Evolutionary conservation across 1,140 invertebrate genomes (phyloP), one percentile per base, ranked within the genome.

Genomic region (Lineus longissimus): DNA sequence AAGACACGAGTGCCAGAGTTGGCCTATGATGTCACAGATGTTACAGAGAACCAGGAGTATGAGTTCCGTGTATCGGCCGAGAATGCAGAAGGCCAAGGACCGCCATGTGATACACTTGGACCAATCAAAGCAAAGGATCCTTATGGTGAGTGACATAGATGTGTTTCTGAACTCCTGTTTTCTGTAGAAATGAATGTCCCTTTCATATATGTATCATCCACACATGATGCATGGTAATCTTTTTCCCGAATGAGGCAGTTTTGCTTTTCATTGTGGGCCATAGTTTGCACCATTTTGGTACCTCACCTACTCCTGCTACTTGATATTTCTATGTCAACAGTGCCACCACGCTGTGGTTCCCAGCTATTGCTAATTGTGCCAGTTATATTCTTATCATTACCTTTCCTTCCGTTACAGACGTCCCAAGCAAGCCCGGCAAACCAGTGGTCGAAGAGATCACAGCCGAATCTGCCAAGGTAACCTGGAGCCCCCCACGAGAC

Each of bases 41-140:
- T 72, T 25, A 61, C 54, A 36, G 61, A 68, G 30, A 67, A 68
- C 45, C 31, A 41, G 59, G 65, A 66, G 30, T 73, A 68, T 58
- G 69, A 71, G 54, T 73, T 73, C 63, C 55, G 68, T 55, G 63
- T 73, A n/a, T 33, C 59, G 25, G 71, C 71, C 27, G 67, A 95
- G 0, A 98, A 98, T 82, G 96, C 94, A 83, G 95, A 95, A 25
- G 95, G 95, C n/a, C 91, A 90, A n/a, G 88, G 92, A 64, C 92
- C 94, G 70, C 93, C 94, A 90, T 95, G 70, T 85, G 29, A 19
- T 19, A 62, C 19, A 92, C 95, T 76, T 83, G 73, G 65, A 61
- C 57, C 27, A 13, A 40, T 66, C 30, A 91, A 91, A 73, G 91
- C 95, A 64, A 88, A 91, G 61, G 94, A 97, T 86, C 94, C 94